Evolutionary conservation across 2,888 invertebrate species (phyloP).

Genomic region (Apamea anceps): DNA sequence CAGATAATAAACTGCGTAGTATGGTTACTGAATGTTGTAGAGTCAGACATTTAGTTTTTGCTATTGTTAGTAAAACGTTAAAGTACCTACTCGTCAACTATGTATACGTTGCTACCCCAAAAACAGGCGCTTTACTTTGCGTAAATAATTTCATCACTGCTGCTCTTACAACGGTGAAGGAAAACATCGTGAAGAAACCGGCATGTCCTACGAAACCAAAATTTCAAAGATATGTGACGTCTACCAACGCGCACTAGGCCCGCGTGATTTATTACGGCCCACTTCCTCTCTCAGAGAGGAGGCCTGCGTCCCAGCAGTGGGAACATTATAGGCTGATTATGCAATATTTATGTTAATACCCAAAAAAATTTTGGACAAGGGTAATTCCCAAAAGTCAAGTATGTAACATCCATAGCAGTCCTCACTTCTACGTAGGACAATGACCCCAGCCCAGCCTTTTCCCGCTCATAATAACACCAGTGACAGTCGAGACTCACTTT

Average conservation of each 20-base stretch:
- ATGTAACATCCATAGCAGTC: slow-evolving; percentile 18
- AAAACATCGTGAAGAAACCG: not conserved
- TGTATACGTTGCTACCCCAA: not conserved
- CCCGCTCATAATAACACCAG: slow-evolving; percentile 28
- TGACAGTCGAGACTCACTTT: slow-evolving; percentile 39
- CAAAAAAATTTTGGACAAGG: slow-evolving; percentile 17
- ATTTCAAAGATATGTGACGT: not conserved
- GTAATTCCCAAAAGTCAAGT: slow-evolving; percentile 28
- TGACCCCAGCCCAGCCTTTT: slow-evolving; percentile 35
- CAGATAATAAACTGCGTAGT: too few species aligned
- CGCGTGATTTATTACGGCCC: too few species aligned
- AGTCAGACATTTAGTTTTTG: not conserved
- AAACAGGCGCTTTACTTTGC: not conserved
- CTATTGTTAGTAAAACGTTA: not conserved
- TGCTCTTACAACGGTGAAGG: not conserved
- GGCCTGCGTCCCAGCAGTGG: not conserved
- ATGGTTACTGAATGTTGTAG: too few species aligned
- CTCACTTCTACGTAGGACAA: slow-evolving; percentile 24
- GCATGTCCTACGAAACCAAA: not conserved
- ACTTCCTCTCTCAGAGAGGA: not conserved
- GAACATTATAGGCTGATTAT: not conserved
- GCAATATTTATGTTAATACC: slow-evolving; percentile 12
- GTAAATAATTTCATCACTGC: not conserved
- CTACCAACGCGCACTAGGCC: not conserved
- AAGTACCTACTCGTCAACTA: not conserved